Conservation (phyloP, 2,113 vertebrate species). For the Clarias batrachus region DNA sequence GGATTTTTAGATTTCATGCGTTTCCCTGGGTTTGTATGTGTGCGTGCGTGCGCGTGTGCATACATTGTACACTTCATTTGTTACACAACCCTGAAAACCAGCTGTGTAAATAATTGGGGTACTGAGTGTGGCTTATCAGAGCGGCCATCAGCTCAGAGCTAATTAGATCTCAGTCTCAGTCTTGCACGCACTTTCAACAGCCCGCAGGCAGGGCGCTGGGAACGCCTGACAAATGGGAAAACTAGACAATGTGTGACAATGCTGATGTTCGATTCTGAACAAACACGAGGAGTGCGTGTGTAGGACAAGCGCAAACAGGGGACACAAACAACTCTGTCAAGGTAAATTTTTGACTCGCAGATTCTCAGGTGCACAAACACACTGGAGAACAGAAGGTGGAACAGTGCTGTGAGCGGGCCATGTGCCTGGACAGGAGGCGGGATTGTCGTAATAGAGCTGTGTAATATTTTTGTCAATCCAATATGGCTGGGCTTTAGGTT, state of each 20-base stretch:
- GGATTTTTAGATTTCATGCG: constrained; percentile 61
- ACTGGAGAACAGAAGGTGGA: neutral
- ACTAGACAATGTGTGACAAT: too few relatives aligned
- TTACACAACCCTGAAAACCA: constrained; percentile 66
- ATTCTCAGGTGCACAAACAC: neutral
- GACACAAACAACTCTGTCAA: neutral
- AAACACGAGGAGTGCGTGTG: neutral
- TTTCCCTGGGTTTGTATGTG: constrained; percentile 5
- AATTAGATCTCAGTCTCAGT: constrained; percentile 15
- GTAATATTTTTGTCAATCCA: neutral
- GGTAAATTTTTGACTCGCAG: neutral
- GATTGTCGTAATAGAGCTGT: neutral
- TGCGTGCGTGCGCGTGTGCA: neutral
- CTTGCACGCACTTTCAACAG: constrained; percentile 2
- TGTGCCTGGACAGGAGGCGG: neutral
- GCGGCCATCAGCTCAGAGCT: constrained; percentile 42
- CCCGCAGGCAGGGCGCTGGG: neutral
- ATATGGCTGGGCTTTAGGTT: neutral
- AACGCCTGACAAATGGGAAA: neutral
- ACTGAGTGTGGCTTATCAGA: constrained; percentile 48
- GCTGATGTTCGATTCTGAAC: neutral
- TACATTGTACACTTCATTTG: constrained; percentile 35
- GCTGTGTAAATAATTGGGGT: constrained; percentile 67
- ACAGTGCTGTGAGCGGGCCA: neutral
- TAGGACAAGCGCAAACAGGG: neutral